These are phyloP conservation scores for Papilio polyxenes DNA, from an alignment of 1,140 invertebrate species.

Conservation along the genomic window DNA sequence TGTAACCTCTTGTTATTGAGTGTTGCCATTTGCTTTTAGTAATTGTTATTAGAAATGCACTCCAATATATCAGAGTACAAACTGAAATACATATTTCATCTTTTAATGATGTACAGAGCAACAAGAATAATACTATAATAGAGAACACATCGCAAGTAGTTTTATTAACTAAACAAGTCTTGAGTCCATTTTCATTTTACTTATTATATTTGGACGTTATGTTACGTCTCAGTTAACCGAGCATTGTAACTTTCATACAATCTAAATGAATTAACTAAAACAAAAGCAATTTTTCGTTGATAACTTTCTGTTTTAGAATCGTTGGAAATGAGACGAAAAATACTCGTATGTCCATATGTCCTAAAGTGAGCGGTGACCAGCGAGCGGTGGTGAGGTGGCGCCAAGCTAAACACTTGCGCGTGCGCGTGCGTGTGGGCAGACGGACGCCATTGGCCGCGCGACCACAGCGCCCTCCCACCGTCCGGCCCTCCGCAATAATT, in stretches of 20 bases:
- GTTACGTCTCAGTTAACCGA: too few species aligned
- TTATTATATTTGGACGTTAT: too few species aligned
- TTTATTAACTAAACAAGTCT: too few species aligned
- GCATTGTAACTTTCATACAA: not conserved
- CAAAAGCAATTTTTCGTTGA: not conserved
- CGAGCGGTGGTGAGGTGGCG: not conserved
- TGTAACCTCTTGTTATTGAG: not conserved
- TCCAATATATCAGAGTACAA: not conserved
- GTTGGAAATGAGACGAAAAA: not conserved
- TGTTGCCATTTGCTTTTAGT: not conserved
- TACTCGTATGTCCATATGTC: not conserved
- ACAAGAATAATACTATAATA: too few species aligned
- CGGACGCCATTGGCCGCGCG: constrained; percentile 16
- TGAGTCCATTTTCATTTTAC: too few species aligned
- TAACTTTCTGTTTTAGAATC: not conserved
- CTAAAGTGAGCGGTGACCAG: not conserved
- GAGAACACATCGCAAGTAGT: too few species aligned
- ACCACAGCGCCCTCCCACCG: constrained; percentile 16
- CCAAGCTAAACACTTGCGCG: not conserved
- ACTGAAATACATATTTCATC: too few species aligned
- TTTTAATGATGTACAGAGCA: too few species aligned
- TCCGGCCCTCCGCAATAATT: constrained; percentile 25
- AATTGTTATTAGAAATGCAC: not conserved
- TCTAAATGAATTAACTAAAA: not conserved
- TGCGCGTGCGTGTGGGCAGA: constrained; percentile 16